Conservation (phyloP, 2,113 vertebrate species). For the Pitta sordida region DNA sequence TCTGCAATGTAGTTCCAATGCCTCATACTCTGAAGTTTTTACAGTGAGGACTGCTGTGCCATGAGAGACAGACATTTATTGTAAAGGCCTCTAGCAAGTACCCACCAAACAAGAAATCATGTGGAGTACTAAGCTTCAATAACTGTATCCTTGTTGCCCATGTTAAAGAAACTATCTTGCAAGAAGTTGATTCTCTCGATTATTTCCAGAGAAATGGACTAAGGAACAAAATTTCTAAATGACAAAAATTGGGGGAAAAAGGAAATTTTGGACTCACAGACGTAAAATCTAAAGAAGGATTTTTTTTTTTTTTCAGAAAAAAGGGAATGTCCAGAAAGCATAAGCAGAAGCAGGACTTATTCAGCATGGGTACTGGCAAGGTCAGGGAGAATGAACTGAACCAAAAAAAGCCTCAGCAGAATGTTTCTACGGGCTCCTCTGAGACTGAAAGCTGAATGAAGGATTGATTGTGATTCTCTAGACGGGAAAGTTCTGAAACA, state of each 20-base stretch:
- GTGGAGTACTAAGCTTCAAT: neutral
- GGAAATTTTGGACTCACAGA: neutral
- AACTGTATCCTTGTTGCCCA: too few relatives aligned
- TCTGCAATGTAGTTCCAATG: too few relatives aligned
- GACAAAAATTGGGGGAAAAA: too few relatives aligned
- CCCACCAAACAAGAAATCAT: neutral
- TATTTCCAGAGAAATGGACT: neutral
- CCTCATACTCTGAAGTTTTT: neutral
- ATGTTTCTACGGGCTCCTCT: neutral
- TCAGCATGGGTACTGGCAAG: neutral
- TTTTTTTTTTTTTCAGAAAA: neutral
- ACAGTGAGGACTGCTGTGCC: neutral
- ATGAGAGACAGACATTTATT: neutral
- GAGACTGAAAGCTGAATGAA: neutral
- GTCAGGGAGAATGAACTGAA: neutral
- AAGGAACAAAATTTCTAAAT: neutral
- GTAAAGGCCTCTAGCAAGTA: neutral
- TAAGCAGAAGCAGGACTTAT: accelerated
- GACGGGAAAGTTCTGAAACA: neutral
- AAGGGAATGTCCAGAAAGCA: neutral
- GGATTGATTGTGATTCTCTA: neutral
- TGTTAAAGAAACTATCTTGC: neutral
- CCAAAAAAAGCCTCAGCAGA: neutral
- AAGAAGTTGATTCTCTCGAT: neutral
- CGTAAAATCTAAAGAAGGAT: neutral